phyloP scores from a whole-genome alignment of 2,797 vertebrate genomes.

The Somateria mollissima region DNA sequence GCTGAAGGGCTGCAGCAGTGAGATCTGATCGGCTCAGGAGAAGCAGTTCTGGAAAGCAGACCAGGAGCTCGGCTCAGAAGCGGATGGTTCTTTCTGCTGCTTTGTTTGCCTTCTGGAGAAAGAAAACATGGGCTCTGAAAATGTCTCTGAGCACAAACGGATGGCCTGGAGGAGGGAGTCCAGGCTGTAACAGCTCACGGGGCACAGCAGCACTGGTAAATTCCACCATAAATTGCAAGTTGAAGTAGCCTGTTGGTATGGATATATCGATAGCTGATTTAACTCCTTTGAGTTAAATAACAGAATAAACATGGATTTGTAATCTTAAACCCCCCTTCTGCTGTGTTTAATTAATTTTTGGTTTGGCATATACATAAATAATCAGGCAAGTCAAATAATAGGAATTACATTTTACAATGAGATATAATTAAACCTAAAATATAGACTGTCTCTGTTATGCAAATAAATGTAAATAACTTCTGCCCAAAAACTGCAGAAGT shows the following conservation, averaged over 20 bases:
- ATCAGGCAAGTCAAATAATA: constrained; percentile 85
- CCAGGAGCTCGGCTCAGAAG: not conserved
- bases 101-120: not conserved
- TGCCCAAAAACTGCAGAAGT: not conserved
- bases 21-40: not conserved
- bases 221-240: not conserved
- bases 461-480: constrained; percentile 20
- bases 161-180: not conserved
- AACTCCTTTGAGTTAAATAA: constrained; percentile 82
- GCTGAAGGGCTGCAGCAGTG: fast-evolving
- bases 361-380: constrained; percentile 85
- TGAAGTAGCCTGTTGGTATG: not conserved
- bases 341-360: constrained; percentile 78
- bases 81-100: not conserved
- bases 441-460: not conserved
- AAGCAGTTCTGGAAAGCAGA: not conserved
- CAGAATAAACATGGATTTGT: constrained; percentile 82
- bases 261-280: constrained; percentile 78
- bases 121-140: not conserved
- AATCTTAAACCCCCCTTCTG: constrained; percentile 85
- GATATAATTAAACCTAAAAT: constrained; percentile 79
- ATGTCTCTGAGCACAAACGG: not conserved
- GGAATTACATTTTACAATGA: constrained; percentile 84
- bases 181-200: not conserved
- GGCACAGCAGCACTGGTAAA: not conserved